phyloP scores from a whole-genome alignment of 1,140 invertebrate genomes.

The Elysia chlorotica region DNA sequence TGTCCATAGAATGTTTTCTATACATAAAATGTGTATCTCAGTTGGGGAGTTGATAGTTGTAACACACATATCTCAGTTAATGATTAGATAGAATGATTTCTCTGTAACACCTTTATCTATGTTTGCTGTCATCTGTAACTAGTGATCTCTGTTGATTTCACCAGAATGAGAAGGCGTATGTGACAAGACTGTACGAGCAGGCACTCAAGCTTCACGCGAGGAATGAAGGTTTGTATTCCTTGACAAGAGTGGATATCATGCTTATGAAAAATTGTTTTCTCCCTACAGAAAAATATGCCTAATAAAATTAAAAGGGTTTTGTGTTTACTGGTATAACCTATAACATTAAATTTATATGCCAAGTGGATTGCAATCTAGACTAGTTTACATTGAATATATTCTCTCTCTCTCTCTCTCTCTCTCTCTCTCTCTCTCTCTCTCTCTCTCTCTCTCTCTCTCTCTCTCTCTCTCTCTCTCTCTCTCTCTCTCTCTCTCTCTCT shows the following conservation, averaged over 20 bases:
- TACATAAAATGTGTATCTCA: neutral
- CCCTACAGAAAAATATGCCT: neutral
- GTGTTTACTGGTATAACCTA: too few species aligned
- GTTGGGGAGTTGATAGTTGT: neutral
- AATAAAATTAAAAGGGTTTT: too few species aligned
- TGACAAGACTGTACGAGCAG: conserved; percentile 11
- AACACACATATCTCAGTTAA: too few species aligned
- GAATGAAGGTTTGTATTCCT: neutral
- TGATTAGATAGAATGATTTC: too few species aligned
- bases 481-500: neutral
- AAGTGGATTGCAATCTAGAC: neutral
- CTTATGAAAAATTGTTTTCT: neutral
- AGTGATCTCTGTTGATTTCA: neutral
- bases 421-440: neutral
- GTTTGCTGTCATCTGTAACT: neutral
- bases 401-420: neutral
- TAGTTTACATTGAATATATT: neutral
- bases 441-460: neutral
- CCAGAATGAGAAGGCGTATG: conserved; percentile 20
- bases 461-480: neutral
- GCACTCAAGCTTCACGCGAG: conserved; percentile 12
- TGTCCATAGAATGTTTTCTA: too few species aligned
- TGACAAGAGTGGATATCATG: neutral
- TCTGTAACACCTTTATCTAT: neutral
- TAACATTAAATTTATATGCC: too few species aligned